Evolutionary conservation across 2,888 invertebrate genomes (phyloP).

Genomic region (Diachrysia chrysitis): DNA sequence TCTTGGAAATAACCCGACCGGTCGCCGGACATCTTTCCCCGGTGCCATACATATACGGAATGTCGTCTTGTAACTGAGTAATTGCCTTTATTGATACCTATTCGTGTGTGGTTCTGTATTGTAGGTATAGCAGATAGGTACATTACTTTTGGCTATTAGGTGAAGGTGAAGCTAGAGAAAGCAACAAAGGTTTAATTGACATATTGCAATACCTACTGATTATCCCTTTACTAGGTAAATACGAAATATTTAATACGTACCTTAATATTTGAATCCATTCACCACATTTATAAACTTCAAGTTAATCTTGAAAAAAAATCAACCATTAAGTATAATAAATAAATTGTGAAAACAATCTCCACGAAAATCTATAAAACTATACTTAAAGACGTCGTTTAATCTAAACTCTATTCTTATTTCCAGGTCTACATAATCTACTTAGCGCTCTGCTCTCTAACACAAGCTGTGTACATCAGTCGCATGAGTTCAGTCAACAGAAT

Average conservation of each 20-base stretch:
- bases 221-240: too few relatives aligned
- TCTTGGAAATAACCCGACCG: conserved; percentile 54
- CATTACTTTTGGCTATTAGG: not conserved
- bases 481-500: conserved; percentile 73
- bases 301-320: too few relatives aligned
- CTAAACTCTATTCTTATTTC: conserved; percentile 22
- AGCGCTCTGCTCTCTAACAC: conserved; percentile 71
- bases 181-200: too few relatives aligned
- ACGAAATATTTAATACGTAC: too few relatives aligned
- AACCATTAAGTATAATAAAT: too few relatives aligned
- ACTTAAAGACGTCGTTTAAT: too few relatives aligned
- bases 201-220: too few relatives aligned
- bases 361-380: too few relatives aligned
- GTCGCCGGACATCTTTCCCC: conserved; percentile 61
- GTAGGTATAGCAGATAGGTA: not conserved
- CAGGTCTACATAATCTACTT: conserved; percentile 63
- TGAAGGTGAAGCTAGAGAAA: not conserved
- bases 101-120: conserved; percentile 24
- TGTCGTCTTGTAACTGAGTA: conserved; percentile 63
- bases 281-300: too few relatives aligned
- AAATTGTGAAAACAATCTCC: too few relatives aligned
- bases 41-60: conserved; percentile 67
- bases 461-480: conserved; percentile 78
- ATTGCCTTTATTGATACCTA: conserved; percentile 57
- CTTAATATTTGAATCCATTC: too few relatives aligned